These are phyloP conservation scores for Rhopalosiphum nymphaeae DNA, from an alignment of 2,888 invertebrate species.

Conservation along the genomic window DNA sequence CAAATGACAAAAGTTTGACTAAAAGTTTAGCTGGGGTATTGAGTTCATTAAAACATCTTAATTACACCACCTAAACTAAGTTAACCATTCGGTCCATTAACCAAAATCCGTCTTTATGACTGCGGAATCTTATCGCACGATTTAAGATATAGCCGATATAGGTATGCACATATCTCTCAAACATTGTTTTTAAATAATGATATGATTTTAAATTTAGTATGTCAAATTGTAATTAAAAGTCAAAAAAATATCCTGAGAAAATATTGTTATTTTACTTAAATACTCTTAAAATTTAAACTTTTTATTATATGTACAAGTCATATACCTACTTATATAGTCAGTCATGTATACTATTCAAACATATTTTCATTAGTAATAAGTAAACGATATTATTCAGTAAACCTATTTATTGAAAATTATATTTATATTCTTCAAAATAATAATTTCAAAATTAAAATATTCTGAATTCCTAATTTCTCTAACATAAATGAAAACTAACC, in stretches of 20 bases:
- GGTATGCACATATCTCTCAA: constrained; percentile 33
- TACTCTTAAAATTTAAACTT: background rate
- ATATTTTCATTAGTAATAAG: background rate
- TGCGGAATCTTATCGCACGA: constrained; percentile 42
- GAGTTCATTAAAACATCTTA: constrained; percentile 63
- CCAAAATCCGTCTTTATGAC: constrained; percentile 61
- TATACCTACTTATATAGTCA: too few species aligned
- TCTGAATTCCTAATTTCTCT: background rate
- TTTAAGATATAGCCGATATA: too few species aligned
- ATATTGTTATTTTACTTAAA: background rate
- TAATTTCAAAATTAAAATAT: background rate
- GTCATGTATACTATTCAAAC: background rate
- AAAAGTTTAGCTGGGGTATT: constrained; percentile 51
- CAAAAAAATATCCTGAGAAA: background rate
- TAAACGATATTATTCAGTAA: background rate
- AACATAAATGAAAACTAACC: background rate
- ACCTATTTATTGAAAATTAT: background rate
- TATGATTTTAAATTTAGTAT: constrained; percentile 16
- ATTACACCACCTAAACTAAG: constrained; percentile 56
- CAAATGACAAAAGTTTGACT: constrained; percentile 61
- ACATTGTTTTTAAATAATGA: constrained; percentile 53
- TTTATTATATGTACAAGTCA: background rate
- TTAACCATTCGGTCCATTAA: constrained; percentile 62
- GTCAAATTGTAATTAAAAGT: background rate
- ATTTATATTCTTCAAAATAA: background rate